These are phyloP conservation scores for Drosophila nigricruria DNA, from an alignment of 2,888 invertebrate species.

Conservation along the genomic window DNA sequence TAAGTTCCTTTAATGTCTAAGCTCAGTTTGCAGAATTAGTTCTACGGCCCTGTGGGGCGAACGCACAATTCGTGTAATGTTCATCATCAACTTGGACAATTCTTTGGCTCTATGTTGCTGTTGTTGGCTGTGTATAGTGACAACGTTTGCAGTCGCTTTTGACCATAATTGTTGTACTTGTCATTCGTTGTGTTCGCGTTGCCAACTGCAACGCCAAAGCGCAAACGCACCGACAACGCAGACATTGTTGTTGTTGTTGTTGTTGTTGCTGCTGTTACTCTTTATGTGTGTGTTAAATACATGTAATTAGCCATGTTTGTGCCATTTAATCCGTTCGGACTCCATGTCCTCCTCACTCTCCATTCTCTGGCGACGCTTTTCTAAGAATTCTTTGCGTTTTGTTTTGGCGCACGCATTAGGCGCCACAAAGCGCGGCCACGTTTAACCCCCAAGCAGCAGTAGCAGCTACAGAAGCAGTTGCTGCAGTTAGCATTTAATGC, in stretches of 20 bases:
- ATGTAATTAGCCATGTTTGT: slow-evolving; percentile 82
- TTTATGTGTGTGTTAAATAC: slow-evolving; percentile 69
- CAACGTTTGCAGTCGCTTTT: slow-evolving; percentile 63
- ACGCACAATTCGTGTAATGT: slow-evolving; percentile 46
- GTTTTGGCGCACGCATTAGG: slow-evolving; percentile 81
- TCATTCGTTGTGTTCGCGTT: slow-evolving; percentile 70
- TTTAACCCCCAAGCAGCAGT: slow-evolving; percentile 73
- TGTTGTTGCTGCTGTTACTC: slow-evolving; percentile 12
- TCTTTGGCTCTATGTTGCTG: slow-evolving; percentile 30
- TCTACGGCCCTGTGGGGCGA: slow-evolving; percentile 34
- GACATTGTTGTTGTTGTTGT: slow-evolving; percentile 26
- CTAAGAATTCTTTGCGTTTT: slow-evolving; percentile 79
- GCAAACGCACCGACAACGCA: slow-evolving; percentile 58
- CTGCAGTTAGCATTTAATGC: slow-evolving; percentile 25
- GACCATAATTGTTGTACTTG: slow-evolving; percentile 77
- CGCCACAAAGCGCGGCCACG: slow-evolving; percentile 74
- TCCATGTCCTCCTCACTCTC: slow-evolving; percentile 35
- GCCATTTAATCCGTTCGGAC: slow-evolving; percentile 77
- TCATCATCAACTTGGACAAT: slow-evolving; percentile 50
- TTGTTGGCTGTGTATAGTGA: slow-evolving; percentile 56
- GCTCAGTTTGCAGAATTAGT: background rate
- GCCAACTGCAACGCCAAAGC: slow-evolving; percentile 59
- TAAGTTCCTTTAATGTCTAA: background rate
- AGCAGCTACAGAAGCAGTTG: slow-evolving; percentile 20
- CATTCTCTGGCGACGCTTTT: slow-evolving; percentile 65